Evolutionary conservation across 2,888 invertebrate genomes (phyloP), one percentile per base, ranked within the genome.

Genomic region (Pyralis farinalis): DNA sequence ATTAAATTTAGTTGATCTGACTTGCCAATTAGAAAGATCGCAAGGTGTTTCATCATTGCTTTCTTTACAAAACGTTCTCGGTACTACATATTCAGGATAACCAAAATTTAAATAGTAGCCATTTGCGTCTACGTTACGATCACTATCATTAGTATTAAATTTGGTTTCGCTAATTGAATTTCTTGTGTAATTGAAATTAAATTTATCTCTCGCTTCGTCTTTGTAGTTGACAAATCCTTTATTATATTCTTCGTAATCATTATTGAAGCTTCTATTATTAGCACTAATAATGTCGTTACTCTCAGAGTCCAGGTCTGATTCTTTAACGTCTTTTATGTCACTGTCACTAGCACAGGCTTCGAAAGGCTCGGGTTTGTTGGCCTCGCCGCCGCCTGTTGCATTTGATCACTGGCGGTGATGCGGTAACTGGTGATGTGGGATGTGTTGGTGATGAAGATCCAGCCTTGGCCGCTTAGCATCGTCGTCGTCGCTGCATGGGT

Each of bases 381-480:
- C 46, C 42, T 47, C 46, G 47, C 54, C 46, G 47, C 54, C 59
- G 71, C 72, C 75, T 66, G 68, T 51, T 49, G 70, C 60, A 38
- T 53, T 59, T 41, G 78, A 85, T 88, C 87, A 88, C 87, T 87
- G 87, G 28, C 87, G 78, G 46, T 80, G 73, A 37, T 77, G 85
- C 0, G 77, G 77, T 33, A 77, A 53, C 44, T 70, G 75, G 54
- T 83, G 80, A 31, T 76, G 78, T 10, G 59, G 57, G 51, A 81
- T 62, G 63, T 82, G 80, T 48, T 91, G 91, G 58, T 91, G 86
- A 51, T 91, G 92, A 37, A 92, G 84, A 67, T 92, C 93, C 35
- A 92, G 89, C 44, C 92, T 78, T 46, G 93, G 92, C 68, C 94
- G 89, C 79, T 94, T 94, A 51, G 94, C 93, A 36, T 92, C 92